Conservation (phyloP, 2,113 vertebrate species). For the Myotis brandtii region DNA sequence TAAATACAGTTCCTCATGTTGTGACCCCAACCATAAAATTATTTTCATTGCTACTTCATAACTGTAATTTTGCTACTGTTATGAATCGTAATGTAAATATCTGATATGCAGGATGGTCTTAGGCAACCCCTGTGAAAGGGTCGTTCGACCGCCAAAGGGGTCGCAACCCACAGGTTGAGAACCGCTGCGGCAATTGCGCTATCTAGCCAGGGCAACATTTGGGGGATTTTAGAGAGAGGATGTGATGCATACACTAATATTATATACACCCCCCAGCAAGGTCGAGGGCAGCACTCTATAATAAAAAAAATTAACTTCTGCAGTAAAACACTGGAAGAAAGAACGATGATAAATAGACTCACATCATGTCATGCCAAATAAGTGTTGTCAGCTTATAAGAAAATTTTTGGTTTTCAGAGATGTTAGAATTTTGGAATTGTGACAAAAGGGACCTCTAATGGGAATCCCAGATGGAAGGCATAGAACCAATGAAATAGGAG, state of each 20-base stretch:
- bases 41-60: too few relatives aligned
- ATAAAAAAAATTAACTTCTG: background rate
- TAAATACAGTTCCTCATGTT: too few relatives aligned
- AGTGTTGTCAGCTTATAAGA: background rate
- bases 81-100: too few relatives aligned
- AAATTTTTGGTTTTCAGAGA: background rate
- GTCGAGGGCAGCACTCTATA: background rate
- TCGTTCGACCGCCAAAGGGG: too few relatives aligned
- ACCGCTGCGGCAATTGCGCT: background rate
- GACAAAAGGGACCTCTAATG: background rate
- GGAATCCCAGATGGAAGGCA: background rate
- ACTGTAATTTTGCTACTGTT: too few relatives aligned
- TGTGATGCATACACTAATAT: background rate
- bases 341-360: background rate
- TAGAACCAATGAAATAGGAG: background rate
- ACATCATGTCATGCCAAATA: background rate
- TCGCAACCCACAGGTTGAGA: too few relatives aligned
- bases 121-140: too few relatives aligned
- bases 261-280: too few relatives aligned
- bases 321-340: background rate
- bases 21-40: too few relatives aligned
- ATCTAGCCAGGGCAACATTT: background rate
- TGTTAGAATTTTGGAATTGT: slow-evolving; percentile 17
- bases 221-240: background rate
- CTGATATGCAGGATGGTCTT: too few relatives aligned